Conservation (phyloP, 1,140 invertebrate genomes). For the Conus betulinus region DNA sequence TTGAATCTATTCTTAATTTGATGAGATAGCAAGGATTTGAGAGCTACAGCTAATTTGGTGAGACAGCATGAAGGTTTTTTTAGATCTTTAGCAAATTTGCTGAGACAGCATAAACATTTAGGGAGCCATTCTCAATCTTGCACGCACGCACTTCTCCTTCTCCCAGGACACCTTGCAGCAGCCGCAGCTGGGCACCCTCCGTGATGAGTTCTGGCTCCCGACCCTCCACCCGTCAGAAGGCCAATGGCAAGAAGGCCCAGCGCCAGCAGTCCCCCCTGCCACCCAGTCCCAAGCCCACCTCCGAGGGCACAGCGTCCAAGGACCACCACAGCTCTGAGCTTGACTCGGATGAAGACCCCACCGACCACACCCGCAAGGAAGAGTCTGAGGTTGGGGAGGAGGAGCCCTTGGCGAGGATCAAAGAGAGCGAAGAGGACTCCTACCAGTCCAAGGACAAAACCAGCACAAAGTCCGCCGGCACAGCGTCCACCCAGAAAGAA, state of each 20-base stretch:
- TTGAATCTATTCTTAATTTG: too few relatives aligned
- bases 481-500: not conserved
- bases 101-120: too few relatives aligned
- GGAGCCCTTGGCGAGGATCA: not conserved
- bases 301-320: not conserved
- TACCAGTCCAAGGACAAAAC: not conserved
- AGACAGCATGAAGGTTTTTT: too few relatives aligned
- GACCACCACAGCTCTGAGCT: not conserved
- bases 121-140: too few relatives aligned
- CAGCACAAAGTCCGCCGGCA: not conserved
- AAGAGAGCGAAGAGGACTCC: not conserved
- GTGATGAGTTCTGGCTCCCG: not conserved
- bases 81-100: too few relatives aligned
- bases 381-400: not conserved
- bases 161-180: not conserved
- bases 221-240: constrained; percentile 1
- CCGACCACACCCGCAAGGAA: constrained; percentile 5
- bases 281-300: not conserved
- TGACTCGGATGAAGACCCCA: not conserved
- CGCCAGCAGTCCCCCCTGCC: not conserved
- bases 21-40: too few relatives aligned
- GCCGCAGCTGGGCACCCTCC: constrained; percentile 10
- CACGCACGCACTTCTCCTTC: not conserved
- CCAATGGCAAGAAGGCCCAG: not conserved
- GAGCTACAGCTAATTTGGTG: too few relatives aligned